phyloP scores from a whole-genome alignment of 1,140 invertebrate species.

The Drosophila malerkotliana region DNA sequence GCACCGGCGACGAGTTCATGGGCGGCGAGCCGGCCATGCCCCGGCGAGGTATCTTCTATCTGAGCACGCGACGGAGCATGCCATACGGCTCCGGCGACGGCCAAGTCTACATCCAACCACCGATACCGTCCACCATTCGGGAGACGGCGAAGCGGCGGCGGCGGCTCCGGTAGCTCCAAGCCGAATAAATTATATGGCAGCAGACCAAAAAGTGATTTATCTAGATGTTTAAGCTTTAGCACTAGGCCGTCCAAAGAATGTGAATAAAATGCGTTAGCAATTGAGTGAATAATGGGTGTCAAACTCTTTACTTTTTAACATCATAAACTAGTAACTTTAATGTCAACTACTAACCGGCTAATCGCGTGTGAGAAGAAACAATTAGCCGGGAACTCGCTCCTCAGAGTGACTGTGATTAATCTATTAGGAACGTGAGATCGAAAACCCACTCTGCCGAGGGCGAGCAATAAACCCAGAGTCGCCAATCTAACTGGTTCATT shows the following conservation, averaged over 20 bases:
- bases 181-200: slow-evolving; percentile 2
- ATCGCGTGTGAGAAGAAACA: slow-evolving; percentile 29
- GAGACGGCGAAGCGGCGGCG: slow-evolving; percentile 24
- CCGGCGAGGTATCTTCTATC: slow-evolving; percentile 69
- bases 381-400: slow-evolving; percentile 6
- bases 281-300: background rate
- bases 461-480: too few species aligned
- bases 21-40: slow-evolving; percentile 74
- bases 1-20: slow-evolving; percentile 57
- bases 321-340: background rate
- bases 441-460: background rate
- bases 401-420: slow-evolving; percentile 12
- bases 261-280: slow-evolving; percentile 9
- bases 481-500: slow-evolving; percentile 33
- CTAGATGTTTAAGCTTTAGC: slow-evolving; percentile 1
- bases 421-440: slow-evolving; percentile 23
- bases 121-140: slow-evolving; percentile 45
- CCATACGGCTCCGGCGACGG: slow-evolving; percentile 56
- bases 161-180: slow-evolving; percentile 2
- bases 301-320: background rate
- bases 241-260: slow-evolving; percentile 32
- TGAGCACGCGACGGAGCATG: slow-evolving; percentile 54
- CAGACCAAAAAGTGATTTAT: slow-evolving; percentile 46
- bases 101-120: slow-evolving; percentile 54
- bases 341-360: slow-evolving; percentile 2